A percentile compares a stretch with the other conserved stretches of the same genome.
These are phyloP conservation scores for Sinelater perroti DNA, from an alignment of 2,888 invertebrate species.

Conservation along the genomic window DNA sequence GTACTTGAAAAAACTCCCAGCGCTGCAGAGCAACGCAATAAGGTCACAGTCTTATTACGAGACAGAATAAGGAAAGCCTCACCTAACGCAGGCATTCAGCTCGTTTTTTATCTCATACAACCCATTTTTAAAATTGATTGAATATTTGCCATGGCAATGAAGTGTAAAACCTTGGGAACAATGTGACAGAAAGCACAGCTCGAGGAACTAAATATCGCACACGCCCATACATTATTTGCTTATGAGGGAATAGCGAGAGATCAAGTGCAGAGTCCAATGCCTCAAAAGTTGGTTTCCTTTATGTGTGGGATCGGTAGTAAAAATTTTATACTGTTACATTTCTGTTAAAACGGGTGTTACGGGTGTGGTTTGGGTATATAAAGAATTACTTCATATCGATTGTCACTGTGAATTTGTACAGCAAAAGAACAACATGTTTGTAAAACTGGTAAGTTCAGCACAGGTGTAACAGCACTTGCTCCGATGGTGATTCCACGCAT, in stretches of 20 bases:
- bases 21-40: constrained; percentile 41
- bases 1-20: constrained; percentile 48
- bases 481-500: not conserved
- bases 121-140: constrained; percentile 53
- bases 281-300: constrained; percentile 44
- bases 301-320: constrained; percentile 59
- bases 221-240: constrained; percentile 25
- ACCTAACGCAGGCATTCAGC: constrained; percentile 58
- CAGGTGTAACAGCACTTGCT: constrained; percentile 8
- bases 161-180: constrained; percentile 56
- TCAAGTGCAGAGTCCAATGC: constrained; percentile 25
- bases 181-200: constrained; percentile 54
- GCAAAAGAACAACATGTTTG: constrained; percentile 57
- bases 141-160: constrained; percentile 61
- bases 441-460: constrained; percentile 60
- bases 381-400: constrained; percentile 53
- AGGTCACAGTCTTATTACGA: constrained; percentile 54
- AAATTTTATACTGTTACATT: constrained; percentile 57
- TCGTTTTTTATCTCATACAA: constrained; percentile 50
- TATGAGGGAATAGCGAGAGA: constrained; percentile 19
- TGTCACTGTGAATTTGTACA: constrained; percentile 53
- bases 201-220: constrained; percentile 45
- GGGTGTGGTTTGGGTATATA: constrained; percentile 58
- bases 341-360: constrained; percentile 53
- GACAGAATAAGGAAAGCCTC: constrained; percentile 59